Evolutionary conservation across 2,888 invertebrate genomes (phyloP).

Genomic region (Odontocolon sp.): DNA sequence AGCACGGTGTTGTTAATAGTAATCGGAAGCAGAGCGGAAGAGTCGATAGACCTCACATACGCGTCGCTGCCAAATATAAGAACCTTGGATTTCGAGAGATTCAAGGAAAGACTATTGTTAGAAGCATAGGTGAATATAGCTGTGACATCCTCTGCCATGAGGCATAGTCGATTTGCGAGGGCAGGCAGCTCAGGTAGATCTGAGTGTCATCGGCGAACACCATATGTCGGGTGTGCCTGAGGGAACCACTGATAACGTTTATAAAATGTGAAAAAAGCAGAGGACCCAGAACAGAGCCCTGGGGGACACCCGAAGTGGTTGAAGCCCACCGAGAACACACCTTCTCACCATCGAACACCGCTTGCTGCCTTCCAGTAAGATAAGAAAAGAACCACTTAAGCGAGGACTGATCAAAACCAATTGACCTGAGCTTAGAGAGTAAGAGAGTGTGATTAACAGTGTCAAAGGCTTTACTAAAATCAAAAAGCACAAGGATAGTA

Average conservation of each 20-base stretch:
- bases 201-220: too few relatives aligned
- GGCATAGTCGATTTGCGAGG: not conserved
- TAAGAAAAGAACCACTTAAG: conserved; percentile 15
- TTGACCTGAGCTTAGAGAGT: not conserved
- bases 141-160: conserved; percentile 26
- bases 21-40: not conserved
- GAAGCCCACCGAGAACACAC: not conserved
- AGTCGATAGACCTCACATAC: not conserved
- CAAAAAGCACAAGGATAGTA: conserved; percentile 38
- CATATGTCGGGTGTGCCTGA: too few relatives aligned
- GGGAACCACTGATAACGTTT: too few relatives aligned
- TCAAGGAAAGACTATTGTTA: too few relatives aligned
- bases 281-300: too few relatives aligned
- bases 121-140: too few relatives aligned
- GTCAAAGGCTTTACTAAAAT: conserved; percentile 49
- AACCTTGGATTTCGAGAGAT: too few relatives aligned
- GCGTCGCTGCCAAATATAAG: too few relatives aligned
- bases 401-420: not conserved
- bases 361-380: too few relatives aligned
- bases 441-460: not conserved
- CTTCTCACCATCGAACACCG: too few relatives aligned
- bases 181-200: too few relatives aligned
- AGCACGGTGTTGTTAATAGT: not conserved
- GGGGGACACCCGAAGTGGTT: not conserved
- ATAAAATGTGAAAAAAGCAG: too few relatives aligned